Conservation (phyloP, 1,140 invertebrate species). For the Hermatobates lingyangjiaoensis region DNA sequence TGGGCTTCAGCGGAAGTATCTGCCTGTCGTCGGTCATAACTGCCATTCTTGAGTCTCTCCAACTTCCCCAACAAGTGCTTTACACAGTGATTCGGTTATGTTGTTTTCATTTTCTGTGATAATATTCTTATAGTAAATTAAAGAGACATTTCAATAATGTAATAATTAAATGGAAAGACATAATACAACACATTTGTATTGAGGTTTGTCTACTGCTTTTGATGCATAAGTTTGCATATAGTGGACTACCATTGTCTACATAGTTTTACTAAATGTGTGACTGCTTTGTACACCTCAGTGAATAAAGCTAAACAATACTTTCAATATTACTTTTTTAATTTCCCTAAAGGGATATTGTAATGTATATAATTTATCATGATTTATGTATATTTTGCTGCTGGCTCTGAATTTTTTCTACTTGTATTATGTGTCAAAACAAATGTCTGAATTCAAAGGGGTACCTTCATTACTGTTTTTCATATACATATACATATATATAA, state of each 20-base stretch:
- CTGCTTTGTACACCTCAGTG: conserved; percentile 6
- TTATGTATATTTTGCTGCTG: conserved; percentile 12
- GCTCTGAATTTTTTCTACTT: conserved; percentile 12
- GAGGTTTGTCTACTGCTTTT: too few relatives aligned
- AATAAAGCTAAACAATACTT: conserved; percentile 11
- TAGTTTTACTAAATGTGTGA: conserved; percentile 11
- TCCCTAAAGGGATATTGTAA: conserved; percentile 11
- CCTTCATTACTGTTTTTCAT: conserved; percentile 18
- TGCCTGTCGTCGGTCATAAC: conserved; percentile 12
- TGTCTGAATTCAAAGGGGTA: conserved; percentile 16
- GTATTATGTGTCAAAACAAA: conserved; percentile 9
- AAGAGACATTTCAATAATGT: background rate
- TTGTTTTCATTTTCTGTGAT: conserved; percentile 20
- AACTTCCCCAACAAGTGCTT: conserved; percentile 21
- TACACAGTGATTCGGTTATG: conserved; percentile 20
- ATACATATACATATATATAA: background rate
- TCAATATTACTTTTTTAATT: conserved; percentile 10
- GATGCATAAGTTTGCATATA: too few relatives aligned
- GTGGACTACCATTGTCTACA: too few relatives aligned
- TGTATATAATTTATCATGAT: conserved; percentile 7
- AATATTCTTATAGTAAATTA: conserved; percentile 17
- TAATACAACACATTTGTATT: too few relatives aligned
- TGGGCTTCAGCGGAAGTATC: conserved; percentile 4
- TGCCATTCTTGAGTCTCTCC: conserved; percentile 15
- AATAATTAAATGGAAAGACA: too few relatives aligned